A percentile compares a stretch with the other conserved stretches of the same genome.
phyloP scores from a whole-genome alignment of 2,797 vertebrate species.

The Glyptemys insculpta region DNA sequence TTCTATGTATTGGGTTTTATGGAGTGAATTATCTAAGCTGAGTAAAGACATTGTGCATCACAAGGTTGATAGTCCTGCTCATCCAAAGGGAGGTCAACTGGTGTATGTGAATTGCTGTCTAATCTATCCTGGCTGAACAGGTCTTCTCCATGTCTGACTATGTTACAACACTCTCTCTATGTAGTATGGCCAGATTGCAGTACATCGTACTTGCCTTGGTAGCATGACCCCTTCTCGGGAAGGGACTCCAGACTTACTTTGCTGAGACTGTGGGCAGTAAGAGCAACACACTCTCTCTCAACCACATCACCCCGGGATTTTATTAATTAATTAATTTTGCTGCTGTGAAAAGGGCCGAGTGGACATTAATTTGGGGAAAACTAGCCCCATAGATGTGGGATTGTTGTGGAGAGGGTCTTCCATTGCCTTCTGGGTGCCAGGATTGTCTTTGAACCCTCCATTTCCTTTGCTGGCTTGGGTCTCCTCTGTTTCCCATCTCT shows the following conservation, averaged over 20 bases:
- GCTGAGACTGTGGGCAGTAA: background rate
- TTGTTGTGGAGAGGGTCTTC: background rate
- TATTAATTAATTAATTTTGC: background rate
- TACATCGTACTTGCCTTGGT: background rate
- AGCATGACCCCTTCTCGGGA: background rate
- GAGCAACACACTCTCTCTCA: background rate
- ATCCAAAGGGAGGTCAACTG: background rate
- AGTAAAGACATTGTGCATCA: accelerated
- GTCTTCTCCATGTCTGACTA: background rate
- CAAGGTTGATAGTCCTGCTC: accelerated
- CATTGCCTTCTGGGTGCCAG: background rate
- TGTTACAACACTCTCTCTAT: background rate
- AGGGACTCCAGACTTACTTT: background rate
- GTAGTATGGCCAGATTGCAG: background rate
- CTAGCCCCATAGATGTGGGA: background rate
- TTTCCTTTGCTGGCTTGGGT: background rate
- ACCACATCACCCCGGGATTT: background rate
- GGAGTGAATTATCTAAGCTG: accelerated
- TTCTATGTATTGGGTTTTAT: background rate
- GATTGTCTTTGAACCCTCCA: background rate
- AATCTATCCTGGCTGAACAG: background rate
- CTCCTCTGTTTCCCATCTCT: accelerated
- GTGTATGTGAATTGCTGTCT: background rate
- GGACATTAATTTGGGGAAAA: background rate
- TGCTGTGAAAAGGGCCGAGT: background rate